Conservation (phyloP, 2,113 vertebrate genomes). For the Accipiter virgatus region DNA sequence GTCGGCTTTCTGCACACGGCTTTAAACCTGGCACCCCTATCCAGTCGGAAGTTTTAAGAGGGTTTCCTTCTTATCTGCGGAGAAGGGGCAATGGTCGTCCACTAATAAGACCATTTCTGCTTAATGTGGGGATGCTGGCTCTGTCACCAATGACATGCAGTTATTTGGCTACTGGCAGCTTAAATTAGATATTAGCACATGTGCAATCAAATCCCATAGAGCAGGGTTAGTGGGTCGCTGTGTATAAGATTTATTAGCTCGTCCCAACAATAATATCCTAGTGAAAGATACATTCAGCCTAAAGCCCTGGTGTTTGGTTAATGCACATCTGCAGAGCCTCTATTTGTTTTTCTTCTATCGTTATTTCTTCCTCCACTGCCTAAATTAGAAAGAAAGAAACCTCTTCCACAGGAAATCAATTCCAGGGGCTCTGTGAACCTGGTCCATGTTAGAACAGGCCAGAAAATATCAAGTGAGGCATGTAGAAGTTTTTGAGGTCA, state of each 20-base stretch:
- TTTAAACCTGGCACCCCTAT: not conserved
- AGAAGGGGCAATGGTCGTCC: not conserved
- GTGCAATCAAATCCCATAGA: not conserved
- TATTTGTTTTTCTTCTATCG: not conserved
- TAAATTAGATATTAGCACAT: not conserved
- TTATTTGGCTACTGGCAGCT: not conserved
- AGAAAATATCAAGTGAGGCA: not conserved
- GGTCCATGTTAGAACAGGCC: not conserved
- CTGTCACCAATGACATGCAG: not conserved
- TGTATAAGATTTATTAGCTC: not conserved
- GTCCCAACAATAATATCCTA: not conserved
- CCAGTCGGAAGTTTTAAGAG: not conserved
- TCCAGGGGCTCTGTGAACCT: not conserved
- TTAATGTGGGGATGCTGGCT: not conserved
- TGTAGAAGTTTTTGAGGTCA: not conserved
- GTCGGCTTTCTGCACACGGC: accelerated
- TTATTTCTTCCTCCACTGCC: not conserved
- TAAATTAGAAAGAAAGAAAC: not conserved
- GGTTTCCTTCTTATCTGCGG: not conserved
- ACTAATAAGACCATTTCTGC: not conserved
- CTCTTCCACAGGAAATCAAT: not conserved
- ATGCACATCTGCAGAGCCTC: not conserved
- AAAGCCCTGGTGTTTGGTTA: not conserved
- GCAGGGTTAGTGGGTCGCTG: not conserved
- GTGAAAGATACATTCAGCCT: not conserved